These are phyloP conservation scores for Chrysotoxum bicinctum DNA, from an alignment of 2,888 invertebrate species.

Conservation along the genomic window DNA sequence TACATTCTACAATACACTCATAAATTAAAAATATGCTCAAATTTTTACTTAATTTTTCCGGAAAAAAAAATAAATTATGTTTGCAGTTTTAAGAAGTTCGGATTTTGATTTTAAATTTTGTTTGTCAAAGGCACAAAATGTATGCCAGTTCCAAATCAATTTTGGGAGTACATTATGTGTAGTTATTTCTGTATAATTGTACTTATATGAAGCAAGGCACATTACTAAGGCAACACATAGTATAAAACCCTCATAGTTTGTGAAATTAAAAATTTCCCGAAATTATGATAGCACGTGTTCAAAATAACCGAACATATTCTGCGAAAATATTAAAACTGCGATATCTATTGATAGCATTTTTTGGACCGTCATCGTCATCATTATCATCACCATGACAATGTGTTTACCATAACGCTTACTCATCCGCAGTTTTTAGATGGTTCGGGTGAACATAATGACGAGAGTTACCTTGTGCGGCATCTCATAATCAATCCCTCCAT, in stretches of 20 bases:
- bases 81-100: too few relatives aligned
- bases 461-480: neutral
- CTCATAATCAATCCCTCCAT: conserved; percentile 37
- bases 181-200: too few relatives aligned
- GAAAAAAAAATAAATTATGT: too few relatives aligned
- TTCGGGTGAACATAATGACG: neutral
- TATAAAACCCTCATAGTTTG: neutral
- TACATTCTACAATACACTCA: too few relatives aligned
- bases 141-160: too few relatives aligned
- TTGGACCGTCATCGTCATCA: neutral
- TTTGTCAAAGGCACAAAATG: too few relatives aligned
- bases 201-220: too few relatives aligned
- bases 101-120: too few relatives aligned
- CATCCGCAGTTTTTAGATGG: neutral
- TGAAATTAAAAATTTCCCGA: neutral
- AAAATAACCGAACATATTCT: neutral
- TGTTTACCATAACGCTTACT: neutral
- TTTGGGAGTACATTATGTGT: too few relatives aligned
- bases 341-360: neutral
- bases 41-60: too few relatives aligned
- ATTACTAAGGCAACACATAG: neutral
- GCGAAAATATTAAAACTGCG: neutral
- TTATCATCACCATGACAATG: neutral
- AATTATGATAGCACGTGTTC: neutral
- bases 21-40: too few relatives aligned